Evolutionary conservation across 2,888 invertebrate species (phyloP), one percentile per base, ranked within the genome.

Genomic region (Periphyllus acericola): DNA sequence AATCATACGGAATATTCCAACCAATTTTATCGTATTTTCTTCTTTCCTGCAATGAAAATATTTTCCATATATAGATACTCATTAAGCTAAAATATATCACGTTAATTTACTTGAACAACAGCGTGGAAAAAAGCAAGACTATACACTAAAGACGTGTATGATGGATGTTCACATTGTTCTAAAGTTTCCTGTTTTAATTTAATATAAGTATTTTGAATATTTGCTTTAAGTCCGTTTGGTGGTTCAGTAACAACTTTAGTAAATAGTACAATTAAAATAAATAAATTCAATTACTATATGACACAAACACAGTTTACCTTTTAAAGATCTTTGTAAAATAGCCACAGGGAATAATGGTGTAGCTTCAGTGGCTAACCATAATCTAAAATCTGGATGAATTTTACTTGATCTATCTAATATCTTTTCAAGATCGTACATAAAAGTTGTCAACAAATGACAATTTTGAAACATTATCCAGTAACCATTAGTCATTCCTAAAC

Each of bases 391-490:
- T 0, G 96, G 96, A 92, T 98, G 97, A 0, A 97, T 96, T 90
- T 95, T 95, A 88, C 93, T 94, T 90, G 96, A 93, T 91, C 94
- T 93, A 91, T 97, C 97, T 83, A 98, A 92, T 90, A 94, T 94
- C 91, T 97, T 97, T 92, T 98, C 98, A 90, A 98, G 92, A 89
- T 94, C 94, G 34, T 94, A 93, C 9, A 97, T 93, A 92, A 98
- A 98, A 8, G 94, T 93, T 19, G 97, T 93, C 40, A 98, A 92
- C 81, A 98, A 92, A 91, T 98, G 98, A 89, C 97, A 98, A 92
- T 98, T 98, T 92, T 98, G 98, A 40, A 97, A 93, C 94, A 98
- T 96, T 89, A 98, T 92, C 98, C 98, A 98, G 90, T 96, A 95
- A 0, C 98, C 98, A 91, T 95, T 94, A 0, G 93, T 92, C 21